Percentiles rank a stretch among this genome's conserved stretches.
Conservation (phyloP, 2,888 invertebrate genomes). For the Sphinx pinastri region DNA sequence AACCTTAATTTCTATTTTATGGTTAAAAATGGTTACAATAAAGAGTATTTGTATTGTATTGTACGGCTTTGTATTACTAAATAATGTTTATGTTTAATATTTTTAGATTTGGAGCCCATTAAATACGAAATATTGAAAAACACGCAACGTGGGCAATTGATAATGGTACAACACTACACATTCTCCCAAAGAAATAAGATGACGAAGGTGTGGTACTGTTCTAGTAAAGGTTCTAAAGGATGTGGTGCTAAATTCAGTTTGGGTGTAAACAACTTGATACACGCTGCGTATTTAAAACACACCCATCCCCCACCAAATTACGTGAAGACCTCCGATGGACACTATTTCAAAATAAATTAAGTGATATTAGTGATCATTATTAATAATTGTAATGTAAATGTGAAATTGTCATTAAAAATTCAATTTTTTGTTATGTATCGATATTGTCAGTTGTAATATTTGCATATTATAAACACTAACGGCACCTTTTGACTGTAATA, state of each 20-base stretch:
- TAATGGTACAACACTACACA: constrained; percentile 33
- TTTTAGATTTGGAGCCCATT: neutral
- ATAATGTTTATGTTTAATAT: neutral
- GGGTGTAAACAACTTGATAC: constrained; percentile 29
- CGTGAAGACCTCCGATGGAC: neutral
- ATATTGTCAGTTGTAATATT: no score
- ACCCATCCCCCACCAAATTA: constrained; percentile 37
- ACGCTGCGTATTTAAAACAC: constrained; percentile 31
- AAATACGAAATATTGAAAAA: neutral
- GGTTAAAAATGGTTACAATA: no score
- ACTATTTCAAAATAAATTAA: neutral
- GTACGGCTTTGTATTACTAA: no score
- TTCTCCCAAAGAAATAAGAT: constrained; percentile 35
- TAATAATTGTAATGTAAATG: neutral
- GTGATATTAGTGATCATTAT: neutral
- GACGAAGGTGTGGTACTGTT: constrained; percentile 37
- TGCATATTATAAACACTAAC: no score
- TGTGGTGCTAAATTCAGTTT: constrained; percentile 37
- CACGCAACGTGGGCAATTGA: neutral
- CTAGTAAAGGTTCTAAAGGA: constrained; percentile 37
- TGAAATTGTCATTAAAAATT: no score
- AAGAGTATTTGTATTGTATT: no score
- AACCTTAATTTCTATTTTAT: no score
- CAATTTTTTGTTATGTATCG: no score
- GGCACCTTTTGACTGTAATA: no score